Base-by-base conservation (phyloP, 1,140 invertebrate genomes). In the Colletes latitarsis region DNA sequence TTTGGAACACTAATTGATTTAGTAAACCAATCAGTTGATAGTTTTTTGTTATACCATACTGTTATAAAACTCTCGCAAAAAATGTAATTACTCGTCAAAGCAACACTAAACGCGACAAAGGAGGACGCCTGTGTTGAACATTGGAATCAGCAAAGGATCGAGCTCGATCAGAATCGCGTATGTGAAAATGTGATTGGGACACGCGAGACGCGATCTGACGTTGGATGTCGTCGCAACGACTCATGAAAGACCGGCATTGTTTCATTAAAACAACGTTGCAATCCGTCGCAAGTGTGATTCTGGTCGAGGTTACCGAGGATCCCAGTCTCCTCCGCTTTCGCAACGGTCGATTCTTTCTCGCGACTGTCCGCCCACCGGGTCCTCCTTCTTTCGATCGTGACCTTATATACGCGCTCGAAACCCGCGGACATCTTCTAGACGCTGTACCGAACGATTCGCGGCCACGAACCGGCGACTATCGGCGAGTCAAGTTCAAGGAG, bases 401-500 rank as follows among this genome's bases (percentile, higher is more conserved):
- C 82, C 80, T 84, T 84, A 73, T 58, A 70, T 67, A 55, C 52
- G 58, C 43, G 73, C 72, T 19, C 49, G 58, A 53, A 63, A 52
- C 46, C 15, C 46, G 30, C 63, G 63, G 43, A 46, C 43, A 9
- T 46, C 43, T 46, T 46, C 43, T 46, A 46, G 43, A 46, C 64
- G 41, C 46, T 62, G 70, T 58, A 30, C 46, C 49, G 53, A 60
- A 62, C 53, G 30, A 46, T 58, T 60, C 52, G 60, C 49, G 60
- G 49, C 64, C 39, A 55, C 46, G 49, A 67, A 4, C 12, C 15
- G 12, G 19, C 15, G 60, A 43, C 52, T 68, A 76, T 67, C 63
- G 66, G 21, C 53, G 68, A 78, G 57, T 78, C 82, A 86, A 81
- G 82, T 81, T 83, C 77, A 86, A 73, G 71, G 82, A 81, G 60